Evolutionary conservation across 2,888 invertebrate genomes (phyloP), one percentile per base, ranked within the genome.

Genomic region (Epistrophe eligans): DNA sequence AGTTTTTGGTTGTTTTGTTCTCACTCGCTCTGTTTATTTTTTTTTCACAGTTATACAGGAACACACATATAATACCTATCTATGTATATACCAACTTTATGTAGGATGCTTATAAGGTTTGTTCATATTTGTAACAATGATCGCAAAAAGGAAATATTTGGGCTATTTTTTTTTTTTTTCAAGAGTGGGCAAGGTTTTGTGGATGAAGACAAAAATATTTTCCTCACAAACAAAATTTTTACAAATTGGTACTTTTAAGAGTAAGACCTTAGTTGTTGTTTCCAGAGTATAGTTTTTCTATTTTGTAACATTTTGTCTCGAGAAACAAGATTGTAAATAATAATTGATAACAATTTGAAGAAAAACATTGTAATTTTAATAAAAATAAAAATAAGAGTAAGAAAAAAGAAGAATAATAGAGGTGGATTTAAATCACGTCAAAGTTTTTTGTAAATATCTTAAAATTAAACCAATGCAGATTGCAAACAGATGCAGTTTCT

Each of bases 1-100:
- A 15, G 43, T 81, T 62, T 77, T 82, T 50, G 40, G n/a, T 62
- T 60, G 48, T 70, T 24, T 24, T 48, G 17, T 28, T 50, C 48
- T 50, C 66, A 64, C 62, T 64, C 62, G 2, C 24, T 2, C 24
- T 24, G 24, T 24, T 24, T 48, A 13, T 50, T 13, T 38, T 24
- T 19, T 38, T 48, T 13, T 4, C 8, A 24, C 6, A n/a, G 11
- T 5, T 24, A 8, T 19, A n/a, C n/a, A n/a, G 17, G 6, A 8
- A n/a, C 2, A 40, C 62, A 24, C 7, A 8, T 10, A 4, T 15
- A 55, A 9, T 35, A 35, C 6, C 1, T 6, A 15, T 28, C 15
- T 2, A 28, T 6, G 24, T 62, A 1, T 17, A n/a, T 13, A 13
- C 5, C 13, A 13, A 40, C 43, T 6, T 15, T 43, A 7, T 58